Base-by-base conservation (phyloP, 1,140 invertebrate species). In the Drosophila melanica region DNA sequence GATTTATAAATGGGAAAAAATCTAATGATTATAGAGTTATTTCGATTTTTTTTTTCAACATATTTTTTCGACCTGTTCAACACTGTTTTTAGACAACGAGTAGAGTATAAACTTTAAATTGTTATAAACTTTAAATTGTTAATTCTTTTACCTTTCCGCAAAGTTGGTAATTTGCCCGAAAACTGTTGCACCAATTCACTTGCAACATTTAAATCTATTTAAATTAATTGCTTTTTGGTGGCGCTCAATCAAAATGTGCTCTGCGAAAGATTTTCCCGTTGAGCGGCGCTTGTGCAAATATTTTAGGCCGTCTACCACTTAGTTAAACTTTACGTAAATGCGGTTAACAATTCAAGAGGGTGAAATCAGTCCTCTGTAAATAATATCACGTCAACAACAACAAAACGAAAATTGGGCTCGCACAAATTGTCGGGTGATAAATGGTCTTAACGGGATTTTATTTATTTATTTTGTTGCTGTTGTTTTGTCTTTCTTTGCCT, bases 331-430 rank as follows among this genome's bases (percentile, higher is more conserved):
- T 77, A 78, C 48, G 60, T 65, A 55, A 87, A 76, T 86, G 82
- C 82, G 82, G 82, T 86, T 87, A 58, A 41, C 64, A 78, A 78
- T 63, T 75, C 62, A 76, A 71, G 82, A 82, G 82, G 82, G 82
- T 86, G 79, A 86, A 86, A 87, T 87, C 82, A 87, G 82, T 86
- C 82, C 82, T 86, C 79, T 86, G 82, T 86, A 86, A 86, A 87
- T 86, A 86, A 86, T 86, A 82, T 79, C 74, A 87, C 75, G 84
- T 87, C 72, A 72, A 71, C 68, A 60, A 30, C 79, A 66, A 69
- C 33, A 63, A 62, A 77, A 35, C 33, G 33, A 2, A 77, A 85
- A 77, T 86, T 69, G 77, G 70, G 53, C 67, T 59, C 60, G 48
- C 69, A 86, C 81, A 86, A 85, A 85, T 85, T 86, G 66, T 87